Evolutionary conservation across 2,113 vertebrate genomes (phyloP).

Genomic region (Coracopsis vasa): DNA sequence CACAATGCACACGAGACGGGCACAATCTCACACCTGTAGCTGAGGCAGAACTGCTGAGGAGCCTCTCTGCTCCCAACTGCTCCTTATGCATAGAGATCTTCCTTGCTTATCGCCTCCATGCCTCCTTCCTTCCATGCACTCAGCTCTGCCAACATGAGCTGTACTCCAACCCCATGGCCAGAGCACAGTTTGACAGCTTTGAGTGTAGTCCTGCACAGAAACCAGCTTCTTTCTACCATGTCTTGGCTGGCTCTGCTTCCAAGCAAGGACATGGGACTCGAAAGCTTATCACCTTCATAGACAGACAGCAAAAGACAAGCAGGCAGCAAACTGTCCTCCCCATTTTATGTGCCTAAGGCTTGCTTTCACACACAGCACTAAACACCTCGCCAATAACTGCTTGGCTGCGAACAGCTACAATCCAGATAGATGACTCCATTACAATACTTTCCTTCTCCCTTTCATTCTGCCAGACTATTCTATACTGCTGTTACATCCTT

Average conservation of each 20-base stretch:
- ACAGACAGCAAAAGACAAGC: rapidly evolving
- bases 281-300: rapidly evolving
- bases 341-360: not conserved
- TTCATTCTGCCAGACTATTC: not conserved
- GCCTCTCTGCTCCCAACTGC: not conserved
- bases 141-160: not conserved
- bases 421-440: not conserved
- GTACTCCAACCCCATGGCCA: not conserved
- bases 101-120: not conserved
- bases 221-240: not conserved
- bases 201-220: not conserved
- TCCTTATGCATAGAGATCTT: rapidly evolving
- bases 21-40: not conserved
- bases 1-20: rapidly evolving
- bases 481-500: not conserved
- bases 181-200: rapidly evolving
- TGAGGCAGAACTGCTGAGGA: not conserved
- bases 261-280: rapidly evolving
- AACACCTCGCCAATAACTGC: not conserved
- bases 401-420: not conserved
- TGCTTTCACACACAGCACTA: not conserved
- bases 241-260: not conserved
- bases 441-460: not conserved
- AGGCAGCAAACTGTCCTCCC: not conserved
- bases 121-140: rapidly evolving